Percentiles rank a stretch among this genome's conserved stretches.
Evolutionary conservation across 2,797 vertebrate species (phyloP).

Genomic region (Acomys russatus): DNA sequence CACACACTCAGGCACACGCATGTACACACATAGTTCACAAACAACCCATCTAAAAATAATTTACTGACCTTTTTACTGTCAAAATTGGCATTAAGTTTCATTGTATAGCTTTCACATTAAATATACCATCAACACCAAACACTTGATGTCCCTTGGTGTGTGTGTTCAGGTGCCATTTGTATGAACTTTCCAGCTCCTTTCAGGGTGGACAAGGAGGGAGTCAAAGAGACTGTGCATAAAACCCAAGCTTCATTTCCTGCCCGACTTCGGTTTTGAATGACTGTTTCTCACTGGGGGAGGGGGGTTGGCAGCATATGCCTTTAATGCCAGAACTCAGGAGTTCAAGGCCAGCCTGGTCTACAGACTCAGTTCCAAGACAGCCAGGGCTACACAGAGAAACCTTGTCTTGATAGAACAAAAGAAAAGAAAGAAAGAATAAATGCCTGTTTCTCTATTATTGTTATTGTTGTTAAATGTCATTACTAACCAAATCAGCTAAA

Average conservation of each 20-base stretch:
- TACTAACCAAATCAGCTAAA: background rate
- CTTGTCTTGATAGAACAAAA: background rate
- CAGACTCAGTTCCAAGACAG: background rate
- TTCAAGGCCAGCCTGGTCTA: background rate
- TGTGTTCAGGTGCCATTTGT: background rate
- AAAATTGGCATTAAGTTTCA: constrained; percentile 14
- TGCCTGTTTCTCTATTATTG: constrained; percentile 23
- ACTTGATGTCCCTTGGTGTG: background rate
- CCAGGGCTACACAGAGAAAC: background rate
- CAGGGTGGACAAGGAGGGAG: background rate
- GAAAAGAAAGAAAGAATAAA: background rate
- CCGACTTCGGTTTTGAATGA: constrained; percentile 15
- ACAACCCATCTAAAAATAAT: background rate
- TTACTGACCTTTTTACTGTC: background rate
- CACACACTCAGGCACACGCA: background rate
- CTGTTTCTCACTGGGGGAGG: background rate
- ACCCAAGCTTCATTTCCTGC: background rate
- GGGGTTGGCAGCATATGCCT: no score
- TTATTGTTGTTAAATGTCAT: background rate
- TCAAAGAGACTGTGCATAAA: background rate
- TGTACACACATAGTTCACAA: background rate
- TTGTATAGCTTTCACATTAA: background rate
- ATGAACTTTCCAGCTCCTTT: background rate
- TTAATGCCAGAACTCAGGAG: no score
- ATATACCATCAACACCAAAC: background rate